Conservation (phyloP, 2,888 invertebrate genomes). For the Tetragonisca angustula region DNA sequence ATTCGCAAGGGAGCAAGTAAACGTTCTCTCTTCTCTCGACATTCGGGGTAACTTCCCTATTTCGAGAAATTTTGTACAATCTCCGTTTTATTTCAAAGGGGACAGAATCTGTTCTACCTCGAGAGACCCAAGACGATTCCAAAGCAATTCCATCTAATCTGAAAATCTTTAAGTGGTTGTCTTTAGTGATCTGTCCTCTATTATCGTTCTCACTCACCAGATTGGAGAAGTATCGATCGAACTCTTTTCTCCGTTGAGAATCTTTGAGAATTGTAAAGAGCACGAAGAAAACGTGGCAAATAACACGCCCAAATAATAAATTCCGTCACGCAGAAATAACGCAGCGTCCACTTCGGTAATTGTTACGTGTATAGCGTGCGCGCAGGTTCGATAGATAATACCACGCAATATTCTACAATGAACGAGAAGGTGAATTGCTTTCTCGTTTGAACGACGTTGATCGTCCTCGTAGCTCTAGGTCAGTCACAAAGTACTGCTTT, state of each 20-base stretch:
- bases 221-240: too few relatives aligned
- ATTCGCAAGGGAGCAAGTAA: neutral
- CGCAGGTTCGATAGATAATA: constrained; percentile 19
- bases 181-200: too few relatives aligned
- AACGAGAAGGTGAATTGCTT: constrained; percentile 26
- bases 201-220: neutral
- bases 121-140: neutral
- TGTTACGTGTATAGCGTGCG: neutral
- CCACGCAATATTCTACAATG: neutral
- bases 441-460: constrained; percentile 11
- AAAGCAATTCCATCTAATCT: neutral
- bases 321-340: neutral
- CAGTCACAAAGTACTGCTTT: neutral
- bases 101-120: neutral
- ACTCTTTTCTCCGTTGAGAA: neutral
- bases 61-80: neutral
- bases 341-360: constrained; percentile 8
- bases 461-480: neutral
- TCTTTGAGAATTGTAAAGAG: neutral
- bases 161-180: neutral
- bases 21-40: neutral
- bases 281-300: neutral
- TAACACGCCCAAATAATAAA: constrained; percentile 3
- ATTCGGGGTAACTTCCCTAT: neutral
- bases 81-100: neutral